Conservation (phyloP, 2,888 invertebrate genomes). For the Meliscaeva auricollis region DNA sequence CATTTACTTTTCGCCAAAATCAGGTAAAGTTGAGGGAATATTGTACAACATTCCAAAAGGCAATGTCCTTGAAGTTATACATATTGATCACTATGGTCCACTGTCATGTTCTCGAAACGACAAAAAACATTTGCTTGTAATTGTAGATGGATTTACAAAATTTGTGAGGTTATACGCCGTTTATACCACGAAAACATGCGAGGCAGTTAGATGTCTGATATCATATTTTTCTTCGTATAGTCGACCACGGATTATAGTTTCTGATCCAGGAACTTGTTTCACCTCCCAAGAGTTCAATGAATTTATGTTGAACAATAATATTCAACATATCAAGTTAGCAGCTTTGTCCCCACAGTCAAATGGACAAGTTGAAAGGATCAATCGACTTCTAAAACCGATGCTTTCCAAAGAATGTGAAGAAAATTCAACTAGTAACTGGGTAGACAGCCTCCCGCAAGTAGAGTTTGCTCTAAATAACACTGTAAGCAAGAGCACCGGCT, state of each 20-base stretch:
- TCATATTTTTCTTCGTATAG: too few species aligned
- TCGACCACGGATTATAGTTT: slow-evolving; percentile 3
- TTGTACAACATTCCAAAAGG: too few species aligned
- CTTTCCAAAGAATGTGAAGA: slow-evolving; percentile 34
- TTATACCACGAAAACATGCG: slow-evolving; percentile 13
- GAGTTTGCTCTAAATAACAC: slow-evolving; percentile 78
- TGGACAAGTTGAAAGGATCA: slow-evolving; percentile 37
- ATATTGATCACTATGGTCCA: neutral
- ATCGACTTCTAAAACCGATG: slow-evolving; percentile 41
- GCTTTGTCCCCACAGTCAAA: slow-evolving; percentile 45
- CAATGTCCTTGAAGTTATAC: too few species aligned
- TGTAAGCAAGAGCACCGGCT: slow-evolving; percentile 23
- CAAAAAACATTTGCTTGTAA: slow-evolving; percentile 13
- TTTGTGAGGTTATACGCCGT: neutral
- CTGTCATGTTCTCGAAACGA: neutral
- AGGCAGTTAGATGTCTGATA: slow-evolving; percentile 32
- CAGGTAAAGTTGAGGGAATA: too few species aligned
- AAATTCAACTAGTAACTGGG: slow-evolving; percentile 20
- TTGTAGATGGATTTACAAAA: slow-evolving; percentile 12
- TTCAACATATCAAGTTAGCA: neutral
- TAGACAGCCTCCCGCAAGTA: slow-evolving; percentile 53
- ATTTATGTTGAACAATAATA: neutral
- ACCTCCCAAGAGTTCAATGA: slow-evolving; percentile 14
- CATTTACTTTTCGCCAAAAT: neutral
- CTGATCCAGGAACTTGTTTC: slow-evolving; percentile 6